These are phyloP conservation scores for Plestiodon gilberti DNA, from an alignment of 2,113 vertebrate genomes.

Conservation along the genomic window DNA sequence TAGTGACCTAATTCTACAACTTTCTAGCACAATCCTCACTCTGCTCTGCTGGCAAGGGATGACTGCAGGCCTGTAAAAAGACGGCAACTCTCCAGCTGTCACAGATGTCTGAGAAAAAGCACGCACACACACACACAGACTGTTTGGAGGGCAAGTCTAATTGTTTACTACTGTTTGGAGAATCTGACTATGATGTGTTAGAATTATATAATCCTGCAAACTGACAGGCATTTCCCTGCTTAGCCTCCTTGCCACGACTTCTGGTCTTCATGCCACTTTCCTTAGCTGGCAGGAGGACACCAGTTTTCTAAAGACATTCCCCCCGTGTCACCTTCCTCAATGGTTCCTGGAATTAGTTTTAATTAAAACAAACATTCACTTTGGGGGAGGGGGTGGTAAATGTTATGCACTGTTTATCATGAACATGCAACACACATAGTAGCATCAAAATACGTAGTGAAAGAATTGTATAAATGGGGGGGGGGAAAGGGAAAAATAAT, in stretches of 20 bases:
- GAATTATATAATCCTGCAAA: not conserved
- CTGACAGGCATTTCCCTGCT: not conserved
- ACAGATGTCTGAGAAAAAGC: not conserved
- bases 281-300: too few species aligned
- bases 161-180: not conserved
- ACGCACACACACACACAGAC: too few species aligned
- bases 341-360: too few species aligned
- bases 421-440: too few species aligned
- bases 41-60: not conserved
- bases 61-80: not conserved
- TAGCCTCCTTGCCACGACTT: not conserved
- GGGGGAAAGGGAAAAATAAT: too few species aligned
- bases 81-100: not conserved
- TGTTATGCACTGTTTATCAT: too few species aligned
- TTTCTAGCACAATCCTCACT: constrained; percentile 26
- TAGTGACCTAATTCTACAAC: not conserved
- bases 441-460: too few species aligned
- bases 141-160: not conserved
- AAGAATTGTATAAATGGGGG: too few species aligned
- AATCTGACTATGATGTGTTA: not conserved
- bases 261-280: too few species aligned
- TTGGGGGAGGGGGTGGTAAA: too few species aligned
- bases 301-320: not conserved
- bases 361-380: too few species aligned
- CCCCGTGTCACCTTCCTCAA: not conserved